Conservation (phyloP, 2,888 invertebrate genomes). For the Acholoe squamosa region DNA sequence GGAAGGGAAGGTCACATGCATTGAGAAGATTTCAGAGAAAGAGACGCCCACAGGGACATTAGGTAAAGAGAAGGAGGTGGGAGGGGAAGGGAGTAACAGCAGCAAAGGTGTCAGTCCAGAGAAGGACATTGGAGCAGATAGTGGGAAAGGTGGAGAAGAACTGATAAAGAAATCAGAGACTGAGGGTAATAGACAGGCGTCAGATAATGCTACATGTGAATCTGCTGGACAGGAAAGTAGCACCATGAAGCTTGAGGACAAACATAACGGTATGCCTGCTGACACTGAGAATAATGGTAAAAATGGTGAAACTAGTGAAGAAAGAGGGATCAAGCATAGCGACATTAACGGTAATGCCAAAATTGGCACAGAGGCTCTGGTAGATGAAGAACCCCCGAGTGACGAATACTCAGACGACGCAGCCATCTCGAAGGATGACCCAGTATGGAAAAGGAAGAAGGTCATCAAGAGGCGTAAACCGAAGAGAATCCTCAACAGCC, state of each 20-base stretch:
- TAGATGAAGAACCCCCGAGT: background rate
- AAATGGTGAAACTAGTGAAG: background rate
- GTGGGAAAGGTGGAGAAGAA: too few relatives aligned
- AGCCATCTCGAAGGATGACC: background rate
- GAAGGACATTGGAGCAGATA: too few relatives aligned
- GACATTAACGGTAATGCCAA: background rate
- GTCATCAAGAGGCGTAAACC: conserved; percentile 1
- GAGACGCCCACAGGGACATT: background rate
- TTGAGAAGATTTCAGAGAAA: background rate
- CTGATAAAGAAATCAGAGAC: background rate
- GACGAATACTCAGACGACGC: conserved; percentile 7
- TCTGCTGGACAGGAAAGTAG: too few relatives aligned
- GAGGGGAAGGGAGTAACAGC: background rate
- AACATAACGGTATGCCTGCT: background rate
- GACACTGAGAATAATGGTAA: background rate
- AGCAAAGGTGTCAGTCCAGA: too few relatives aligned
- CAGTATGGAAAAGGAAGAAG: conserved; percentile 41
- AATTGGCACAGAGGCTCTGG: background rate
- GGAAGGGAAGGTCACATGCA: background rate
- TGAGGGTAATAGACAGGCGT: background rate
- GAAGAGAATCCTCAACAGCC: background rate
- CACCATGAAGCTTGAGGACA: background rate
- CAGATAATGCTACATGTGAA: too few relatives aligned
- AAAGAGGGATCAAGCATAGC: background rate
- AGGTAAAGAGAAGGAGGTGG: background rate